phyloP scores from a whole-genome alignment of 2,888 invertebrate species.

The Shargacucullia verbasci region DNA sequence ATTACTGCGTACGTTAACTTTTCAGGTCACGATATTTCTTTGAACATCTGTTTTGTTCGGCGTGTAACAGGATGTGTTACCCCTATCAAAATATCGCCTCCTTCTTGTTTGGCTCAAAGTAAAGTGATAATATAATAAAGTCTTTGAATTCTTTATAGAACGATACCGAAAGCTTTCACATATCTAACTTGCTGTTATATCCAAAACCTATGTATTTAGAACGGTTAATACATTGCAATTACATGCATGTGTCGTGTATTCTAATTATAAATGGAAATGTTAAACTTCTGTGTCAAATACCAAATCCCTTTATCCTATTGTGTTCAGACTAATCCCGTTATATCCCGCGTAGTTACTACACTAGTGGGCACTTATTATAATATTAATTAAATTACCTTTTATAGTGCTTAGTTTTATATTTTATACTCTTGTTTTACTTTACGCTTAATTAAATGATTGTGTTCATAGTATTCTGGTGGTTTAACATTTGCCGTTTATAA shows the following conservation, averaged over 20 bases:
- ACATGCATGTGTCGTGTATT: not conserved
- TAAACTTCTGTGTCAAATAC: constrained; percentile 10
- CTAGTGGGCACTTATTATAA: constrained; percentile 50
- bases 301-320: constrained; percentile 30
- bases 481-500: constrained; percentile 3
- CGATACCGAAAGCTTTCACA: not conserved
- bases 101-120: constrained; percentile 21
- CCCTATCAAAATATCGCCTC: constrained; percentile 19
- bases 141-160: constrained; percentile 15
- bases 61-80: constrained; percentile 7
- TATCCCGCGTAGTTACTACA: constrained; percentile 39
- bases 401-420: constrained; percentile 49
- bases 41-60: constrained; percentile 24
- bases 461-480: constrained; percentile 31
- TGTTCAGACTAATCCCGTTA: constrained; percentile 18
- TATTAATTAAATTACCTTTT: constrained; percentile 57
- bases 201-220: not conserved
- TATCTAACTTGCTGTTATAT: not conserved
- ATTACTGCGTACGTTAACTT: constrained; percentile 16
- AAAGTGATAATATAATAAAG: constrained; percentile 13
- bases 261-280: constrained; percentile 7
- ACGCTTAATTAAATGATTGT: constrained; percentile 27
- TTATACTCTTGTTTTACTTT: constrained; percentile 36
- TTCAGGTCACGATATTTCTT: constrained; percentile 38
- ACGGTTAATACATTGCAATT: not conserved